Conservation (phyloP, 2,888 invertebrate genomes). For the Hypselothyrea guttata region DNA sequence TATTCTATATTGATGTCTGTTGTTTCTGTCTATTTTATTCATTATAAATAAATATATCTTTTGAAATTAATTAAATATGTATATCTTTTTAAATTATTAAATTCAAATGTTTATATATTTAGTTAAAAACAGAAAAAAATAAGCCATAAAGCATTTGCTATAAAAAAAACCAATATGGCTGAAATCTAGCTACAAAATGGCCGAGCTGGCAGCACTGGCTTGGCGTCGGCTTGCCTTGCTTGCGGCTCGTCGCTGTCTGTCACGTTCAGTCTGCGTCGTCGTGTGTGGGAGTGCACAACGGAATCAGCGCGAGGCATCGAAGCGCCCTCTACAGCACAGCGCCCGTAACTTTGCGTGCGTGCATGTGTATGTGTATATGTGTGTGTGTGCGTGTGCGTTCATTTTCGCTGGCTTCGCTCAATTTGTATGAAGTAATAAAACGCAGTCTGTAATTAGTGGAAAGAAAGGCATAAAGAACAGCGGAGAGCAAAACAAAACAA, state of each 20-base stretch:
- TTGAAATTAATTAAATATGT: no score
- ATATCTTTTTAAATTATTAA: no score
- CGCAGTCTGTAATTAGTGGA: slow-evolving; percentile 58
- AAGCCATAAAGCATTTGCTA: no score
- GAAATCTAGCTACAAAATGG: no score
- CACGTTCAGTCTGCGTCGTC: slow-evolving; percentile 46
- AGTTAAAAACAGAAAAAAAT: no score
- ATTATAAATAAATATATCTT: no score
- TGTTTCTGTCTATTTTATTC: no score
- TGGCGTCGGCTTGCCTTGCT: slow-evolving; percentile 9
- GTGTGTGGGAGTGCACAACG: slow-evolving; percentile 64
- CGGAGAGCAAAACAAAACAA: slow-evolving; percentile 6
- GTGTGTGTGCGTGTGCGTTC: slow-evolving; percentile 33
- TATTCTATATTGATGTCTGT: no score
- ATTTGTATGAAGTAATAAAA: slow-evolving; percentile 73
- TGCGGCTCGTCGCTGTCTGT: slow-evolving; percentile 9
- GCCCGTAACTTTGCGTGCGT: slow-evolving; percentile 44
- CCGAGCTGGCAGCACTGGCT: neutral
- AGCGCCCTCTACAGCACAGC: slow-evolving; percentile 34
- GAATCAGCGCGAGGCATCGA: no score
- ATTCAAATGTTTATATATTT: no score
- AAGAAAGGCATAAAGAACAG: slow-evolving; percentile 7
- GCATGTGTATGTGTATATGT: slow-evolving; percentile 41
- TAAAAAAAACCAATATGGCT: no score
- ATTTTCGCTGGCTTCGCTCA: slow-evolving; percentile 57